These are phyloP conservation scores for Caenorhabditis elegans DNA, from an alignment of 1,140 invertebrate species.

Conservation along the genomic window DNA sequence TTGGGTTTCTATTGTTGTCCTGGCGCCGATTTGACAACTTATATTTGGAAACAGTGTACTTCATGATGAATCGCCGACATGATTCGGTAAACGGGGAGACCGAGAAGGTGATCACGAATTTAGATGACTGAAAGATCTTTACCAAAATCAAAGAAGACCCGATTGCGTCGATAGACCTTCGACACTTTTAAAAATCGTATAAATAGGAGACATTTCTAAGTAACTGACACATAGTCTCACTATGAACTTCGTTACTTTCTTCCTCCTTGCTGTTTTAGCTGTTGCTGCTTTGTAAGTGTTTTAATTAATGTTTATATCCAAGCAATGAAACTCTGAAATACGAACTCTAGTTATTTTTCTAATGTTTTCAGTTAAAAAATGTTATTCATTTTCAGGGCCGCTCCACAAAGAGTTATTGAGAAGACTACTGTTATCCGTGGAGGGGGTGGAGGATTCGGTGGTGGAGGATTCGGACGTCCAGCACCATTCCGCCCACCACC, in stretches of 20 bases:
- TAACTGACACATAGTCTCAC: not conserved
- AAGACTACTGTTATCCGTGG: not conserved
- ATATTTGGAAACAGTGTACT: not conserved
- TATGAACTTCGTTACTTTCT: not conserved
- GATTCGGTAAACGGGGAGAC: not conserved
- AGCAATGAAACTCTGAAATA: too few species aligned
- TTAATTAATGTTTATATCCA: not conserved
- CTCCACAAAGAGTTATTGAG: conserved; percentile 11
- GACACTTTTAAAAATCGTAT: not conserved
- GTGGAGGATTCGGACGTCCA: not conserved
- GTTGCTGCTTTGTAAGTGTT: not conserved
- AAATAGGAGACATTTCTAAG: not conserved
- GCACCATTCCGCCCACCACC: too few species aligned
- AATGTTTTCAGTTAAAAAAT: too few species aligned
- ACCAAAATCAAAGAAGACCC: not conserved
- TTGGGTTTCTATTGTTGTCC: too few species aligned
- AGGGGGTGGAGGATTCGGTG: not conserved
- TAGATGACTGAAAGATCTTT: conserved; percentile 2
- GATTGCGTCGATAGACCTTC: too few species aligned
- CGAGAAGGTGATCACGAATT: not conserved
- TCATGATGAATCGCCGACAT: not conserved
- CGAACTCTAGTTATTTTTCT: too few species aligned
- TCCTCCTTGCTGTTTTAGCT: conserved; percentile 2
- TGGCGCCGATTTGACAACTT: too few species aligned
- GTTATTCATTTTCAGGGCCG: not conserved